Conservation (phyloP, 2,888 invertebrate species). For the Lasioglossum marginatum region DNA sequence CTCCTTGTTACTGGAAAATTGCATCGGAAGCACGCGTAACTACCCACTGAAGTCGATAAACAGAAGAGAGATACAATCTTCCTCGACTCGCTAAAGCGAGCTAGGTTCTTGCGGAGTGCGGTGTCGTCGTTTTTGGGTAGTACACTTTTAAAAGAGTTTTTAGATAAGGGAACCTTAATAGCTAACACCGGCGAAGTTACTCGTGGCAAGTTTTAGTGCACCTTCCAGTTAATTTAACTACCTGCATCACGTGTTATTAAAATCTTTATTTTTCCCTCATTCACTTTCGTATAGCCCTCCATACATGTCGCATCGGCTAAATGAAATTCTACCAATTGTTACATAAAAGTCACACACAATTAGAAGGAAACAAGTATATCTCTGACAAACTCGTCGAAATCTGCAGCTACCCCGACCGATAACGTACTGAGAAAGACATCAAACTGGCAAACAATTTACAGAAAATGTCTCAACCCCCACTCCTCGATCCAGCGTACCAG, state of each 20-base stretch:
- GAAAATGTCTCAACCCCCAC: background rate
- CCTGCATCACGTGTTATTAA: slow-evolving; percentile 69
- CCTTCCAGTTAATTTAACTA: slow-evolving; percentile 47
- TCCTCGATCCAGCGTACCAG: background rate
- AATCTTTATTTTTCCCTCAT: slow-evolving; percentile 55
- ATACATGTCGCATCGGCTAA: background rate
- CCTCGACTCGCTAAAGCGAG: slow-evolving; percentile 59
- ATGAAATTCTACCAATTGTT: background rate
- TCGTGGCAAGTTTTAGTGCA: slow-evolving; percentile 35
- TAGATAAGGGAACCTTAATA: slow-evolving; percentile 80
- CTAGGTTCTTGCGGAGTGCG: slow-evolving; percentile 60
- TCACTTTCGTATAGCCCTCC: background rate
- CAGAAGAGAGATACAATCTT: slow-evolving; percentile 75
- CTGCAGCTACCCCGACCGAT: no score
- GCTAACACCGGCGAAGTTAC: slow-evolving; percentile 72
- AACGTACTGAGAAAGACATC: background rate
- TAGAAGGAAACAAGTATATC: background rate
- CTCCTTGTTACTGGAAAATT: slow-evolving; percentile 61
- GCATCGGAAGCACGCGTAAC: slow-evolving; percentile 69
- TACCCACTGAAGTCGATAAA: slow-evolving; percentile 75
- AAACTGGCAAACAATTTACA: background rate
- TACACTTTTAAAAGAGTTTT: slow-evolving; percentile 78
- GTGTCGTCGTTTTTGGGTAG: slow-evolving; percentile 73
- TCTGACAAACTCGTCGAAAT: background rate
- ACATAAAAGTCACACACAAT: background rate